phyloP scores from a whole-genome alignment of 2,113 vertebrate species.

The Gymnocephalus cernua region DNA sequence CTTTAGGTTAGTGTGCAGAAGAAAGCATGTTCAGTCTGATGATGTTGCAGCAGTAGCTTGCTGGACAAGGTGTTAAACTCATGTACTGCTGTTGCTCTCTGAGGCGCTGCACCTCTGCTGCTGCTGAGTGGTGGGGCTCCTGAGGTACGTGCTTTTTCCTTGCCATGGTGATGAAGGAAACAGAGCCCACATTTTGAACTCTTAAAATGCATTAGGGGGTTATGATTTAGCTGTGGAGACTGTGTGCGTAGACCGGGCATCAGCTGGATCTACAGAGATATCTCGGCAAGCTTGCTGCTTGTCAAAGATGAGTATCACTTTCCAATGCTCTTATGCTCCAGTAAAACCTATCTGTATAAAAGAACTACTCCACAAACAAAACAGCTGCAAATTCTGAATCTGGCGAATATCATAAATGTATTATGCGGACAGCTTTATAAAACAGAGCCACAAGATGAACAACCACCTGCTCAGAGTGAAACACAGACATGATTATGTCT shows the following conservation, averaged over 20 bases:
- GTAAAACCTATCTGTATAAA: neutral
- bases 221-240: too few relatives aligned
- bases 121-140: neutral
- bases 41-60: neutral
- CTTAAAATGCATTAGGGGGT: neutral
- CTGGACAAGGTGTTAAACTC: neutral
- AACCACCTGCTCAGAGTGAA: conserved; percentile 4
- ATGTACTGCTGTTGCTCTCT: neutral
- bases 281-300: neutral
- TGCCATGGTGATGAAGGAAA: conserved; percentile 4
- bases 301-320: neutral
- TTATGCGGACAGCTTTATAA: neutral
- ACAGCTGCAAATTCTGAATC: neutral
- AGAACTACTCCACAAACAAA: neutral
- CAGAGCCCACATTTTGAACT: neutral
- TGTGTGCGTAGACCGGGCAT: neutral
- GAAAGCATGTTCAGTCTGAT: neutral
- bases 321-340: neutral
- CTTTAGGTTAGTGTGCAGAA: neutral
- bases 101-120: neutral
- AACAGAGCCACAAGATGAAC: too few relatives aligned
- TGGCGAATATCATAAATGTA: neutral
- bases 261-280: neutral
- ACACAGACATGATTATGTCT: neutral
- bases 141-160: neutral